A percentile compares a stretch with the other conserved stretches of the same genome.
Evolutionary conservation across 2,113 vertebrate species (phyloP).

Genomic region (Aramus guarauna): DNA sequence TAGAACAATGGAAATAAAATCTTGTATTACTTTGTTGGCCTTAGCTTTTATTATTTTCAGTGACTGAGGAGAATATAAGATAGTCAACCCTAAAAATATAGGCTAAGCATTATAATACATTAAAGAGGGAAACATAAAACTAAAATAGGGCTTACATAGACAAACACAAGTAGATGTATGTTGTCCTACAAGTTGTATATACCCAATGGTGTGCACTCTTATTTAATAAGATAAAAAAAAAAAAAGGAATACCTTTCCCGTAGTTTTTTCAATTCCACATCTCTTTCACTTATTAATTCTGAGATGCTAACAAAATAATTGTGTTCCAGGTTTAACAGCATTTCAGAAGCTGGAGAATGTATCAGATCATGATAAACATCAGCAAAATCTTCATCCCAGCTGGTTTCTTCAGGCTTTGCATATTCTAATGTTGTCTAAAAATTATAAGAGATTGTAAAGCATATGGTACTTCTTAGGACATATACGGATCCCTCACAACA

Average conservation of each 20-base stretch:
- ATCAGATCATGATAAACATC: conserved; percentile 97
- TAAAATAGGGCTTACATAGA: not conserved
- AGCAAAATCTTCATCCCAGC: conserved; percentile 97
- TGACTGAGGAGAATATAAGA: not conserved
- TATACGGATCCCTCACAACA: not conserved
- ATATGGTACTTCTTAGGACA: not conserved
- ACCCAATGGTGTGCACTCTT: not conserved
- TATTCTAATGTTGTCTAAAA: conserved; percentile 87
- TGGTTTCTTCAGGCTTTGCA: conserved; percentile 89
- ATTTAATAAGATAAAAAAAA: not conserved
- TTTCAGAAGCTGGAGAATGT: conserved; percentile 96
- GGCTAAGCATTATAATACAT: not conserved
- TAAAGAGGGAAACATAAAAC: not conserved
- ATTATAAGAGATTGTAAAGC: not conserved
- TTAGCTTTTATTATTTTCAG: not conserved
- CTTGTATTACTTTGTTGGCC: not conserved
- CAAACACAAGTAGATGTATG: not conserved
- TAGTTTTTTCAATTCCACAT: conserved; percentile 95
- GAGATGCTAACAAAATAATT: conserved; percentile 98
- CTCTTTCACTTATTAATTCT: conserved; percentile 94
- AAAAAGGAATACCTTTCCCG: conserved; percentile 83
- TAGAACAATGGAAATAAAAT: not conserved
- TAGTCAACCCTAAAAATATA: not conserved
- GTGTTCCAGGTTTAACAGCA: conserved; percentile 93
- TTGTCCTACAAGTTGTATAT: not conserved